Base-by-base conservation (phyloP, 2,888 invertebrate genomes). In the Prostheceraeus crozeri region DNA sequence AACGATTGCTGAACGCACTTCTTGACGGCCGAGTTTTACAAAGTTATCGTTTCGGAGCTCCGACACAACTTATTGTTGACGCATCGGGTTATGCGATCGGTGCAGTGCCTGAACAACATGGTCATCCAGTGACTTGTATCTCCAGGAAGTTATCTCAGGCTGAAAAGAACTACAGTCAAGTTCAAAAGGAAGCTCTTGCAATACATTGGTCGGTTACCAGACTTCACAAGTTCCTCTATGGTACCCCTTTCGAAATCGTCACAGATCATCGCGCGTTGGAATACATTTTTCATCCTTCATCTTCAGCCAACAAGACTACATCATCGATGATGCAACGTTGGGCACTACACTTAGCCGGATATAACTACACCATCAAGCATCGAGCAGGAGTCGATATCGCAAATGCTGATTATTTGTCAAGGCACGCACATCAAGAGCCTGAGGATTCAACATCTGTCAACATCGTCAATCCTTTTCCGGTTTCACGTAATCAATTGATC, bases 81-180 rank as follows among this genome's bases (percentile, higher is more conserved):
- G 14, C 48, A 6, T 48, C 14, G 14, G 48, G 28, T 28, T 48
- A 48, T 48, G 14, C 11, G 27, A 48, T 48, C 23, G 48, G 23
- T 48, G 48, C 25, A 25, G 28, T 48, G 27, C 28, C 28, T 28
- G 48, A 48, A 48, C 48, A 48, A 30, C n/a, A 48, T 48, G 48
- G 48, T 30, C 25, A 48, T 48, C 19, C 48, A 28, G 28, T 48
- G n/a, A 48, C 28, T 48, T 48, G 48, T 48, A 16, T 48, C 4
- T 48, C 25, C 4, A 19, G 25, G 14, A 48, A 4, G 19, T 48
- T 48, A 30, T 19, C 48, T 25, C 23, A 48, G 28, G 14, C 25
- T 40, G 40, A 48, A 16, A 48, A 21, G 28, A 30, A 30, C 23
- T 48, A 48, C 14, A 48, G 48, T 14, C 25, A 48, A 48, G 28